These are phyloP conservation scores for Nymphicus hollandicus DNA, from an alignment of 2,113 vertebrate genomes.

Conservation along the genomic window DNA sequence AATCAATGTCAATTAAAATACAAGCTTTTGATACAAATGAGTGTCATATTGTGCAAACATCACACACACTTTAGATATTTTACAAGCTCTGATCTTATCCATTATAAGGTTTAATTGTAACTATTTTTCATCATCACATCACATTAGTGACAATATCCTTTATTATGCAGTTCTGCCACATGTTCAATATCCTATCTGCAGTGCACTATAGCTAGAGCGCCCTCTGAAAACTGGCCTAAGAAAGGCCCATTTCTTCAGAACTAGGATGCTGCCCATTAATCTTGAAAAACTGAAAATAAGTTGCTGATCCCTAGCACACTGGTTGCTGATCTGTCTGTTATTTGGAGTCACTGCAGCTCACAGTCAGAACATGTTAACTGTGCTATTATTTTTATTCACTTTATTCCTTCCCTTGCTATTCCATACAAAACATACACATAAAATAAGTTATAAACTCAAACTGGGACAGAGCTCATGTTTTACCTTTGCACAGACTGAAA, in stretches of 20 bases:
- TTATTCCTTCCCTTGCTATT: neutral
- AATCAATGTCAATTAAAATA: neutral
- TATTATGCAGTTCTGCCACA: neutral
- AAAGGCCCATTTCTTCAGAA: neutral
- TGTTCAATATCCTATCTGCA: neutral
- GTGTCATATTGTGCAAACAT: neutral
- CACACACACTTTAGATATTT: neutral
- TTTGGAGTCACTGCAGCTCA: neutral
- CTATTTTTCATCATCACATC: neutral
- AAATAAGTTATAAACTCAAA: rapidly evolving
- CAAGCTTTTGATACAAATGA: neutral
- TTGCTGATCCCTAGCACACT: neutral
- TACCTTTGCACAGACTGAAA: neutral
- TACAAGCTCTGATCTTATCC: neutral
- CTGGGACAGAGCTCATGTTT: neutral
- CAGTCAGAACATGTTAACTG: neutral
- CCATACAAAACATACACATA: neutral
- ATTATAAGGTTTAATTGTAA: neutral
- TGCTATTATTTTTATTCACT: neutral
- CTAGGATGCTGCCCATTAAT: neutral
- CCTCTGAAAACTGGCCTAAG: neutral
- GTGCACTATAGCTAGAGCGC: rapidly evolving
- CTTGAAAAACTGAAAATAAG: neutral
- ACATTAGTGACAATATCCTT: neutral
- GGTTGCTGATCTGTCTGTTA: neutral